Conservation (phyloP, 2,113 vertebrate species). For the Orycteropus afer region DNA sequence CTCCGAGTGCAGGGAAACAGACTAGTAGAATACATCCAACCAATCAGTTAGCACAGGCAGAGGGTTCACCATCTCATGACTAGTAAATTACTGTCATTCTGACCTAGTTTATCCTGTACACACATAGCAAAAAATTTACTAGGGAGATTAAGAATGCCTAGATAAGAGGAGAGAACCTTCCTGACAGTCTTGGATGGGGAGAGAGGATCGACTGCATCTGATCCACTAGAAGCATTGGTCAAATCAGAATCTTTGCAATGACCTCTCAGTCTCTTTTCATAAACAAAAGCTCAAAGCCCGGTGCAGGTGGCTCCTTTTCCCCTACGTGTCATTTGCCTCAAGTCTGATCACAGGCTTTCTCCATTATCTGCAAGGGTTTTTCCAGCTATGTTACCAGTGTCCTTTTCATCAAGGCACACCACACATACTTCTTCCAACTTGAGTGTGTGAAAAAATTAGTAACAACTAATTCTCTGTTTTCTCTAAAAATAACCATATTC, state of each 20-base stretch:
- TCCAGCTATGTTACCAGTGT: neutral
- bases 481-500: neutral
- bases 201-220: neutral
- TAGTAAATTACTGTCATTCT: neutral
- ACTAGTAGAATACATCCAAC: neutral
- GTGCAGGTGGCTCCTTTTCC: neutral
- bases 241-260: constrained; percentile 18
- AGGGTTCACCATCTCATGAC: neutral
- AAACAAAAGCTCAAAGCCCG: neutral
- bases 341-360: neutral
- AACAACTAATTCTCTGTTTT: neutral
- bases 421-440: neutral
- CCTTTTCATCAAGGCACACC: neutral
- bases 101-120: neutral
- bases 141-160: neutral
- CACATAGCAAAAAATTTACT: neutral
- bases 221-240: neutral
- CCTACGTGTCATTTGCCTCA: neutral
- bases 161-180: neutral
- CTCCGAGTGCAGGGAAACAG: neutral
- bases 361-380: neutral
- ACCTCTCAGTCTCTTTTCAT: neutral
- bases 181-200: neutral
- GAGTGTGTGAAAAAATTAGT: neutral
- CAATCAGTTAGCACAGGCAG: neutral